These are phyloP conservation scores for Bombus haemorrhoidalis DNA, from an alignment of 1,140 invertebrate genomes.

Conservation along the genomic window DNA sequence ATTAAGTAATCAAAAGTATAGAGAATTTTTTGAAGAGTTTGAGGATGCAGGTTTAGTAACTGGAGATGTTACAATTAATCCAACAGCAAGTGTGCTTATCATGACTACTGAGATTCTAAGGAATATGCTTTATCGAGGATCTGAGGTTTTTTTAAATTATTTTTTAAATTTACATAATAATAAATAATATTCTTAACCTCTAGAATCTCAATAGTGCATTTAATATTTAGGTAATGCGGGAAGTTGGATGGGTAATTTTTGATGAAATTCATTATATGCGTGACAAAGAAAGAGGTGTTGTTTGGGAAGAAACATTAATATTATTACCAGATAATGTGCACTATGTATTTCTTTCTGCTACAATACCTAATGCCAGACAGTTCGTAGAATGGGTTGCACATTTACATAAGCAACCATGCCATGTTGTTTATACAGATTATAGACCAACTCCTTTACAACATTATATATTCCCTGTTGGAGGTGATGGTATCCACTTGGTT, in stretches of 20 bases:
- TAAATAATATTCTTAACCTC: not conserved
- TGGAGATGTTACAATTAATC: conserved; percentile 99
- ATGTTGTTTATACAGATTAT: conserved; percentile 99
- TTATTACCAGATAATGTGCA: conserved; percentile 98
- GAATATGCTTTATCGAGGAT: conserved; percentile 99
- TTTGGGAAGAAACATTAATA: conserved; percentile 99
- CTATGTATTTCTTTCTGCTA: conserved; percentile 99
- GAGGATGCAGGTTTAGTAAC: conserved; percentile 99
- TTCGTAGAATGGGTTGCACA: conserved; percentile 99
- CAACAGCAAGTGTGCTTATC: conserved; percentile 97
- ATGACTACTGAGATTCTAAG: conserved; percentile 99
- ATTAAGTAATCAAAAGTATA: conserved; percentile 99
- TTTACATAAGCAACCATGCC: conserved; percentile 98
- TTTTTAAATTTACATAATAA: not conserved
- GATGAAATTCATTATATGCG: conserved; percentile 99
- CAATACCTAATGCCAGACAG: conserved; percentile 99
- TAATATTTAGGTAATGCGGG: conserved; percentile 90
- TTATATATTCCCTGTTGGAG: conserved; percentile 97
- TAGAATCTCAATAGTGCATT: conserved; percentile 8
- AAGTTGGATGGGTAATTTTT: conserved; percentile 99
- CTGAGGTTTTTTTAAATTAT: conserved; percentile 85
- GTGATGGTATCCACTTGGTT: conserved; percentile 96
- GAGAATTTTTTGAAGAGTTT: conserved; percentile 99
- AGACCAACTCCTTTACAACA: conserved; percentile 98
- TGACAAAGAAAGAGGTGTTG: conserved; percentile 99